A percentile compares a stretch with the other conserved stretches of the same genome.
Conservation (phyloP, 2,113 vertebrate genomes). For the Leptocoma aspasia region DNA sequence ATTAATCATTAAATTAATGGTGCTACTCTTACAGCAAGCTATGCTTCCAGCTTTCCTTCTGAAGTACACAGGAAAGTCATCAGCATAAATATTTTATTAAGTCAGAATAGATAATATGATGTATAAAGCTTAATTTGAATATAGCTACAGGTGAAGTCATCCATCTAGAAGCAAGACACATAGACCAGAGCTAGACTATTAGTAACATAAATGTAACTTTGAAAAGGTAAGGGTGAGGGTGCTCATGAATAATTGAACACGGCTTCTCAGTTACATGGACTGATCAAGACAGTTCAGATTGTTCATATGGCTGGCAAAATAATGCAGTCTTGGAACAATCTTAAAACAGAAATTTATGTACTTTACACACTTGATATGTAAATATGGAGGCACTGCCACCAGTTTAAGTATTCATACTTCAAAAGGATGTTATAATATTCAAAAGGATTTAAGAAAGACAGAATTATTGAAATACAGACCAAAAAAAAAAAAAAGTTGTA, state of each 20-base stretch:
- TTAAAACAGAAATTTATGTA: background rate
- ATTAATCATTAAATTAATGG: background rate
- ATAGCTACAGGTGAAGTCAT: background rate
- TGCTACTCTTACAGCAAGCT: background rate
- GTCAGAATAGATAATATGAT: background rate
- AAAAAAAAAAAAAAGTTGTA: fast-evolving
- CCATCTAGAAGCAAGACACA: background rate
- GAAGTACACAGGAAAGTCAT: background rate
- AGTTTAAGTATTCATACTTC: background rate
- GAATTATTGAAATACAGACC: background rate
- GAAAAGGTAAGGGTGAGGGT: background rate
- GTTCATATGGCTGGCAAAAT: background rate
- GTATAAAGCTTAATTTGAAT: background rate
- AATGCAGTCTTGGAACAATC: background rate
- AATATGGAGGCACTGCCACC: background rate
- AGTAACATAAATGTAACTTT: background rate
- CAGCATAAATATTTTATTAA: background rate
- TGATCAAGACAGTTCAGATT: background rate
- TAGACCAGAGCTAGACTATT: background rate
- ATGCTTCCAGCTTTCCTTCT: background rate
- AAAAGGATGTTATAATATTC: background rate
- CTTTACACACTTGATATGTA: background rate
- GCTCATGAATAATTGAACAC: background rate
- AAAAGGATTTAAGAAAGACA: background rate
- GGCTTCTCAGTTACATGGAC: background rate